Percentiles rank a stretch among this genome's conserved stretches.
These are phyloP conservation scores for Pteromalus puparum DNA, from an alignment of 1,140 invertebrate species.

Conservation along the genomic window DNA sequence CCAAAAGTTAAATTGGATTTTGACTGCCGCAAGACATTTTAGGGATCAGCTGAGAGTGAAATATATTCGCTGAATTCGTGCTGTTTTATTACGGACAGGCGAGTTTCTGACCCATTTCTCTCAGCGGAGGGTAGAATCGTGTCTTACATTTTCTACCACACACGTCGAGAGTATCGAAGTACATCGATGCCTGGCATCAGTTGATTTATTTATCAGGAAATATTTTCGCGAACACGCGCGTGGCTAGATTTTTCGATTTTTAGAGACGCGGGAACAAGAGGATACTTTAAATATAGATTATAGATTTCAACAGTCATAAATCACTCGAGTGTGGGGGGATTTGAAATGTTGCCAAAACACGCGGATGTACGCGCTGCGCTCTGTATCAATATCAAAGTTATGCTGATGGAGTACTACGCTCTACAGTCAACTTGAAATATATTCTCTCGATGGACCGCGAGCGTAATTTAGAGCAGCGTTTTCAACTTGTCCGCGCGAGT, in stretches of 20 bases:
- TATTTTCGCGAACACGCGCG: background rate
- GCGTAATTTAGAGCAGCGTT: background rate
- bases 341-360: background rate
- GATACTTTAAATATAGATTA: background rate
- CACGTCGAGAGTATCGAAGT: background rate
- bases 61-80: background rate
- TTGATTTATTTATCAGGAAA: background rate
- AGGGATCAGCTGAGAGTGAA: background rate
- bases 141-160: background rate
- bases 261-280: background rate
- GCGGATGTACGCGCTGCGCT: background rate
- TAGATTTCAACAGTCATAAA: background rate
- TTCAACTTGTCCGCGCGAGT: background rate
- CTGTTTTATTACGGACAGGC: background rate
- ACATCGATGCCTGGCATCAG: background rate
- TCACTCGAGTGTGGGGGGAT: background rate
- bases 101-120: background rate
- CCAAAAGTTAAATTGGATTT: conserved; percentile 30
- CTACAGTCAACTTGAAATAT: background rate
- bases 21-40: background rate
- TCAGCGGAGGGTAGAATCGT: background rate
- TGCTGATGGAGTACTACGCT: background rate
- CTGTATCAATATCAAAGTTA: background rate
- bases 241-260: background rate
- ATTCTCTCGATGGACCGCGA: background rate